A percentile compares a stretch with the other conserved stretches of the same genome.
Evolutionary conservation across 2,888 invertebrate species (phyloP).

Genomic region (Leucoma salicis): DNA sequence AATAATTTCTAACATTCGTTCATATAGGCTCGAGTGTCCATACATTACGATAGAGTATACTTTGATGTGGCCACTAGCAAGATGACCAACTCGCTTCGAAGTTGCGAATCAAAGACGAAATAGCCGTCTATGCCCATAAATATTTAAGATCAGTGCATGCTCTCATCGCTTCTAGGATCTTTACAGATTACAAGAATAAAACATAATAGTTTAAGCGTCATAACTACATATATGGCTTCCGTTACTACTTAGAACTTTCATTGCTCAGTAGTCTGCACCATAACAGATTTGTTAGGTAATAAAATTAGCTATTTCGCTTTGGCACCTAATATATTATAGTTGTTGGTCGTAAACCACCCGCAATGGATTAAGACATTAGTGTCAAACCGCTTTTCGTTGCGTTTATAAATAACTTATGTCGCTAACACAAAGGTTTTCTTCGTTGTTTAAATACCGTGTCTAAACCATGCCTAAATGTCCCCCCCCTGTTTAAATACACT

Average conservation of each 20-base stretch:
- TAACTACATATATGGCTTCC: slow-evolving; percentile 16
- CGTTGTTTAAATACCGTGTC: slow-evolving; percentile 42
- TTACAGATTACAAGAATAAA: slow-evolving; percentile 1
- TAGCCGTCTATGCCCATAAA: too few species aligned
- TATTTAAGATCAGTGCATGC: neutral
- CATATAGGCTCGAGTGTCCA: too few species aligned
- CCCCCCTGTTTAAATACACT: slow-evolving; percentile 17
- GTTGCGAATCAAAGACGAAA: neutral
- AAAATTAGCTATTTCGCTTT: slow-evolving; percentile 29
- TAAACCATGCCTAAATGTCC: slow-evolving; percentile 36
- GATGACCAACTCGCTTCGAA: neutral
- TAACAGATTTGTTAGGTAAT: slow-evolving; percentile 23
- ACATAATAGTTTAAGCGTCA: neutral
- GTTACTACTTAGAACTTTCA: slow-evolving; percentile 20
- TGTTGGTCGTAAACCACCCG: slow-evolving; percentile 32
- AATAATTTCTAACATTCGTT: too few species aligned
- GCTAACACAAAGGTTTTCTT: slow-evolving; percentile 45
- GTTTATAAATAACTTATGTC: slow-evolving; percentile 46
- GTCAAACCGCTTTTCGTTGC: slow-evolving; percentile 39
- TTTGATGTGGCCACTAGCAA: too few species aligned
- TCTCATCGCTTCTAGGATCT: neutral
- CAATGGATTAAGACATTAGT: slow-evolving; percentile 58
- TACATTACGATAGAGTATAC: too few species aligned
- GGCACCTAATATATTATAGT: slow-evolving; percentile 19
- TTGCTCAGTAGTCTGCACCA: slow-evolving; percentile 12